These are phyloP conservation scores for Phoenicopterus ruber DNA, from an alignment of 2,113 vertebrate species.

Conservation along the genomic window DNA sequence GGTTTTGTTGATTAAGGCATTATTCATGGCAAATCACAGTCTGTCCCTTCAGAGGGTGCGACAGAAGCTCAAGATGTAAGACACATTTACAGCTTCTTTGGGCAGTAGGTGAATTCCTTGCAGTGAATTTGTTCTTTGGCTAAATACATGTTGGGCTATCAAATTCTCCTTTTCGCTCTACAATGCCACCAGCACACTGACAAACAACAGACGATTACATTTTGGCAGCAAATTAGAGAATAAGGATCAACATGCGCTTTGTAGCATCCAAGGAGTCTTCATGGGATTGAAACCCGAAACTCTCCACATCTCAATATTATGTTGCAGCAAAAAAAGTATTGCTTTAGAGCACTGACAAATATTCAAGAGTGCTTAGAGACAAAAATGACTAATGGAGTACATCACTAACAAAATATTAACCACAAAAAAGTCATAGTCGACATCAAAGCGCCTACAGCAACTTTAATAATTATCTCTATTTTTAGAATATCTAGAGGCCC, in stretches of 20 bases:
- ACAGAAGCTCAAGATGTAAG: not conserved
- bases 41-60: not conserved
- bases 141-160: not conserved
- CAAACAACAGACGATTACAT: not conserved
- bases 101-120: not conserved
- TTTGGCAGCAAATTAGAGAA: conserved; percentile 1
- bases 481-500: not conserved
- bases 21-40: not conserved
- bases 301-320: not conserved
- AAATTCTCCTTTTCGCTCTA: not conserved
- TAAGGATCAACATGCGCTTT: not conserved
- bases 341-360: not conserved
- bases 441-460: not conserved
- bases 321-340: not conserved
- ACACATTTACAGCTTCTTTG: not conserved
- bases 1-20: not conserved
- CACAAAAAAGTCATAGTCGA: not conserved
- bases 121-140: not conserved
- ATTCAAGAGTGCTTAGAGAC: not conserved
- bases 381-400: not conserved
- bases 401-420: not conserved
- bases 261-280: not conserved
- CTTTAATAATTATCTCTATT: not conserved
- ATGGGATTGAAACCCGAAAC: conserved; percentile 23
- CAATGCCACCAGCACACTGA: not conserved